A percentile compares a stretch with the other conserved stretches of the same genome.
These are phyloP conservation scores for Rhinolophus sinicus DNA, from an alignment of 2,113 vertebrate genomes.

Conservation along the genomic window DNA sequence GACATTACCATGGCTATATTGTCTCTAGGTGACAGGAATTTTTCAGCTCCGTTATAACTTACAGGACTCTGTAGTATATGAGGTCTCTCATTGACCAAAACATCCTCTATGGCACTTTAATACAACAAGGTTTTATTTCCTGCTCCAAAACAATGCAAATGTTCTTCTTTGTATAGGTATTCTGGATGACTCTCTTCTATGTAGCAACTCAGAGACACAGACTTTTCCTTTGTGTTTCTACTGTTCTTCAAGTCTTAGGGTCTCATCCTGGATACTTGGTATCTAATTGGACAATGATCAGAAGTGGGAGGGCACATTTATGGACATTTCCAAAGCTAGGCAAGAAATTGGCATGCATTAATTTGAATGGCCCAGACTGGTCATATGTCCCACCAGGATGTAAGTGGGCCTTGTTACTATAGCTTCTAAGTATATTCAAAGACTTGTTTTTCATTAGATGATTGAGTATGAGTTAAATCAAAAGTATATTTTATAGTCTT, in stretches of 20 bases:
- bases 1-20: not conserved
- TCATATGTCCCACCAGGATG: not conserved
- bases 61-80: not conserved
- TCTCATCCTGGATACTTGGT: not conserved
- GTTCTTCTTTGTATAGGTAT: not conserved
- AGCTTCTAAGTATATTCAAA: not conserved
- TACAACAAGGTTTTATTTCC: not conserved
- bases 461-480: not conserved
- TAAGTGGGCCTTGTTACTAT: fast-evolving
- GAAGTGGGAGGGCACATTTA: not conserved
- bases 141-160: not conserved
- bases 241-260: not conserved
- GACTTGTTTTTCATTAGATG: not conserved
- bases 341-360: not conserved
- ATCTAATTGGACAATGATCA: not conserved
- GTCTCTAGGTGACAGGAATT: not conserved
- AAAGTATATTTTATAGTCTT: not conserved
- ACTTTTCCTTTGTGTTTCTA: not conserved
- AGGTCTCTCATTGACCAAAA: not conserved
- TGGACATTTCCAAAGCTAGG: not conserved
- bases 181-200: not conserved
- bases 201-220: not conserved
- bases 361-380: not conserved
- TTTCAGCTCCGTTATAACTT: not conserved
- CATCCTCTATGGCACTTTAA: not conserved